Base-by-base conservation (phyloP, 2,113 vertebrate species). In the Geococcyx californianus region DNA sequence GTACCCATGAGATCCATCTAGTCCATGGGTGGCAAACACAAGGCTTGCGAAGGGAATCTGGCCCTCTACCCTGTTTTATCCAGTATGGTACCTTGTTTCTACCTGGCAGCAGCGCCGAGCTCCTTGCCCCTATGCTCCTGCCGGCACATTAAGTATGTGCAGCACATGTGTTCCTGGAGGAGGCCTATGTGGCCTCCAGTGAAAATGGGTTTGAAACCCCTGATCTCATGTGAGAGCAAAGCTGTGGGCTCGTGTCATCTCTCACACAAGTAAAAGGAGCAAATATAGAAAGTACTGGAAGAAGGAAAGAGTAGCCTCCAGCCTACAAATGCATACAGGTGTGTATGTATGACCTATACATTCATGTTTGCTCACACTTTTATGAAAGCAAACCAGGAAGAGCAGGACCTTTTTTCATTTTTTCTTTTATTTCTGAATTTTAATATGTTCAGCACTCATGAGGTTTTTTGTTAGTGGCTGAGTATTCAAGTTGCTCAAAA, bases 351-450 rank as follows among this genome's bases (percentile, higher is more conserved):
- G 13, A 70, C 69, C 44, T 40, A 34, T 1, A 31, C 3, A 28
- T 38, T n/a, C 24, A 11, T 31, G 7, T 0, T 1, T 44, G 36
- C 5, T 10, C 4, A 31, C 0, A 5, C 4, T 45, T 17, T 29
- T n/a, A 62, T 47, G 25, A 78, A 81, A 63, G 3, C 2, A 19
- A 34, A 68, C 58, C 42, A 87, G 18, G 9, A 72, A 7, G 6
- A 16, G 4, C 1, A 6, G 31, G 19, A 29, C 2, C 29, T n/a
- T 17, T 31, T 36, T 62, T 38, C 45, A 47, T 47, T 49, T 34
- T 7, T 38, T 34, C 25, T 49, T 19, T 17, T 21, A 47, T 47
- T 18, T 49, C 21, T 79, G 11, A 83, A 59, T 94, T 79, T 79
- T 82, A 91, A 79, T 19, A 26, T 68, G 6, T 29, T 62, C 64